Conservation (phyloP, 2,113 vertebrate species). For the Passer domesticus region DNA sequence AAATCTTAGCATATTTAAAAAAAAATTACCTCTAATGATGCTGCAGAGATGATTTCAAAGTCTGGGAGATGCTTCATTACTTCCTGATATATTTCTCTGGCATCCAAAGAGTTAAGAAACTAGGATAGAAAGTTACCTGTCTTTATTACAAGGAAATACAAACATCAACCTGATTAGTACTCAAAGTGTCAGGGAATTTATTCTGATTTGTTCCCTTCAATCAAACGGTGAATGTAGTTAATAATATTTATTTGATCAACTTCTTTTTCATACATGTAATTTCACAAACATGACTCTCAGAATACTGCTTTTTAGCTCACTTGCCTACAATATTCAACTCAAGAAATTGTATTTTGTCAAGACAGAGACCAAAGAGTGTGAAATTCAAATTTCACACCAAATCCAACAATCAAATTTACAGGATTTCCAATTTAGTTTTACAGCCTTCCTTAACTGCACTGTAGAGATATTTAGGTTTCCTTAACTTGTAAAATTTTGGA, state of each 20-base stretch:
- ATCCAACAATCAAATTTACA: not conserved
- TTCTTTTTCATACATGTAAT: not conserved
- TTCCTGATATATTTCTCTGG: constrained; percentile 90
- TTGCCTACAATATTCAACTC: not conserved
- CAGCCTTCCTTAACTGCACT: not conserved
- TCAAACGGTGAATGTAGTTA: not conserved
- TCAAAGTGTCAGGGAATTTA: not conserved
- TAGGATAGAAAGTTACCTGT: constrained; percentile 61
- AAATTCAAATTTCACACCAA: not conserved
- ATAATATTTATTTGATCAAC: not conserved
- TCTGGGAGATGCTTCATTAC: constrained; percentile 88
- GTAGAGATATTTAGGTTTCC: not conserved
- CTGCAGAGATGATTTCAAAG: constrained; percentile 82
- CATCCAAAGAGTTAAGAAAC: constrained; percentile 90
- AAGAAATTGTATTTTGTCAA: not conserved
- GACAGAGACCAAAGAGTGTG: not conserved
- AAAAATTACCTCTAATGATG: constrained; percentile 82
- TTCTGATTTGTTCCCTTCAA: not conserved
- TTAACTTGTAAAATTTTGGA: not conserved
- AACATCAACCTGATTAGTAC: not conserved
- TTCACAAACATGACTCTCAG: not conserved
- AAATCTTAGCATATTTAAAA: not conserved
- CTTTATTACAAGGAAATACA: not conserved
- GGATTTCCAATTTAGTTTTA: not conserved
- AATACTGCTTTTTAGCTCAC: not conserved